Evolutionary conservation across 1,140 invertebrate species (phyloP).

Genomic region (Drosophila melanica): DNA sequence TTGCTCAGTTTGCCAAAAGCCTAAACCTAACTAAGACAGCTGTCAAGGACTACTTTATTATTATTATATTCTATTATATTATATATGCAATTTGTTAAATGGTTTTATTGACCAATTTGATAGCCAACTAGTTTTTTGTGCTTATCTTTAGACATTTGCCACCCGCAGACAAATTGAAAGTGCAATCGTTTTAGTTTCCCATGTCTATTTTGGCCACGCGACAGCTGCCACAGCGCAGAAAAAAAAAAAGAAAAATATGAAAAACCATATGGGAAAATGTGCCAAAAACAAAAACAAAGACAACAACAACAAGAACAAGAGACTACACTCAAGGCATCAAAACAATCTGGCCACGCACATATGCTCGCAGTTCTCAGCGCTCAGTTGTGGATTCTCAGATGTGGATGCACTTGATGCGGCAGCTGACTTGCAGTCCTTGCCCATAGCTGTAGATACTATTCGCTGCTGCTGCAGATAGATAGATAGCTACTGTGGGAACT

Average conservation of each 20-base stretch:
- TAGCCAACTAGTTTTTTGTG: no score
- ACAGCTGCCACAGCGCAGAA: slow-evolving; percentile 63
- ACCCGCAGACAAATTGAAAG: slow-evolving; percentile 40
- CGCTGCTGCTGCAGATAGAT: no score
- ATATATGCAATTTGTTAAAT: no score
- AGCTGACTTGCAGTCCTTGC: slow-evolving; percentile 74
- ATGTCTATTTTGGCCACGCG: slow-evolving; percentile 53
- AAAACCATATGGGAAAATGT: slow-evolving; percentile 77
- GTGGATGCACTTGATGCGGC: slow-evolving; percentile 67
- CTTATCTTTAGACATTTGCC: neutral
- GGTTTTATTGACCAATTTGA: no score
- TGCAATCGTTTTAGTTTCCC: slow-evolving; percentile 65
- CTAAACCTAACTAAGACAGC: no score
- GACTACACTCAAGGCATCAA: slow-evolving; percentile 15
- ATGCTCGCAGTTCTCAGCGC: slow-evolving; percentile 38
- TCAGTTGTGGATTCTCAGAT: slow-evolving; percentile 37
- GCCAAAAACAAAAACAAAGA: slow-evolving; percentile 50
- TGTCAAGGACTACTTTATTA: no score
- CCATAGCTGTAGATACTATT: slow-evolving; percentile 49
- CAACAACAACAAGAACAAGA: slow-evolving; percentile 2
- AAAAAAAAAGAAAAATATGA: slow-evolving; percentile 41
- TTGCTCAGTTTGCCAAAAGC: no score
- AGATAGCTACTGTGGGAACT: slow-evolving; percentile 69
- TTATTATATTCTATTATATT: no score
- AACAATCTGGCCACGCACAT: slow-evolving; percentile 65